phyloP scores from a whole-genome alignment of 2,797 vertebrate genomes.

The Hipposideros larvatus region DNA sequence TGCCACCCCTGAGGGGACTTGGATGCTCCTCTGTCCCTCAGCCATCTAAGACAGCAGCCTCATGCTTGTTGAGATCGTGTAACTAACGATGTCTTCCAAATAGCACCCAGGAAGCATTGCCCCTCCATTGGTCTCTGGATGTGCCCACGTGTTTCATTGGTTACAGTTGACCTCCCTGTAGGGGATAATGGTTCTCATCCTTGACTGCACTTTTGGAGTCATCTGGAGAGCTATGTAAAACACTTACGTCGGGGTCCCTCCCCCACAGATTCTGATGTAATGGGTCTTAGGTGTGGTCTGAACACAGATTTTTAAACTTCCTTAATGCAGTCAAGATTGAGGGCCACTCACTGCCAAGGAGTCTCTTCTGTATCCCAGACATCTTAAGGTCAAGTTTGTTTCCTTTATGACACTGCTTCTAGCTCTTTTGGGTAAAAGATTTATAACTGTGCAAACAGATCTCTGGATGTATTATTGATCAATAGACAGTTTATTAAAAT shows the following conservation, averaged over 20 bases:
- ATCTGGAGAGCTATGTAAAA: neutral
- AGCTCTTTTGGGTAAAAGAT: neutral
- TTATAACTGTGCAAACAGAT: neutral
- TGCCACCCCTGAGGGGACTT: neutral
- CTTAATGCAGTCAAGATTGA: neutral
- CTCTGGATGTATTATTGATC: neutral
- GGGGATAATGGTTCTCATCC: neutral
- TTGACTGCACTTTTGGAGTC: neutral
- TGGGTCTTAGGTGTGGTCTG: conserved; percentile 7
- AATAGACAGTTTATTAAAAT: neutral
- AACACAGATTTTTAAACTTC: conserved; percentile 15
- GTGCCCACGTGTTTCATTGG: neutral
- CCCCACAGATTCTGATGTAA: neutral
- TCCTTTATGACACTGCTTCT: neutral
- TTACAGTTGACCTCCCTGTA: neutral
- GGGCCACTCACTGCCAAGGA: neutral
- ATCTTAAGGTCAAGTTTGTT: neutral
- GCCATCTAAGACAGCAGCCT: neutral
- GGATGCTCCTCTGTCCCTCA: neutral
- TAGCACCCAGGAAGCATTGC: neutral
- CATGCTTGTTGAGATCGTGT: accelerated
- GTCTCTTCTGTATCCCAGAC: conserved; percentile 6
- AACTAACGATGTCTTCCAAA: neutral
- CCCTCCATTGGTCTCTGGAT: neutral
- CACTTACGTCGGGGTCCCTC: neutral